A percentile compares a stretch with the other conserved stretches of the same genome.
Evolutionary conservation across 1,140 invertebrate species (phyloP).

Genomic region (Pseudomyrmex cubaensis): DNA sequence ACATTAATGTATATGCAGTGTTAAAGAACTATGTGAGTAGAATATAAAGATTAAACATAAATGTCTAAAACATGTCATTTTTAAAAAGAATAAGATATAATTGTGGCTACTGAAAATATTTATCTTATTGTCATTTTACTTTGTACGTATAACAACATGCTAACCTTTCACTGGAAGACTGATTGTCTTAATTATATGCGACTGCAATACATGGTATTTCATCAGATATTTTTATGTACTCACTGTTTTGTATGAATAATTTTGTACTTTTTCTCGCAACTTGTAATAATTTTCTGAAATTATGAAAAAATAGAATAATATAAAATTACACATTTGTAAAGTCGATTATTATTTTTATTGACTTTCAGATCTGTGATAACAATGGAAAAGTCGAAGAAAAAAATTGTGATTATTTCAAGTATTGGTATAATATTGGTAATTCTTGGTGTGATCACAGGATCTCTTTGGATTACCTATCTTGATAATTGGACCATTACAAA

Average conservation of each 20-base stretch:
- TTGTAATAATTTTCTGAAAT: neutral
- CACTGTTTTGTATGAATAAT: neutral
- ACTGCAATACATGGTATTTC: neutral
- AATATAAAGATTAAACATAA: no score
- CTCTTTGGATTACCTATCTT: conserved; percentile 74
- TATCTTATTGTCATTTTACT: no score
- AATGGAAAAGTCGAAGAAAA: conserved; percentile 69
- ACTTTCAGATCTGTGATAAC: conserved; percentile 44
- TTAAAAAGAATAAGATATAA: no score
- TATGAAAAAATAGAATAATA: neutral
- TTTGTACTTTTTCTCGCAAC: neutral
- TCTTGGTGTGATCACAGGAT: conserved; percentile 70
- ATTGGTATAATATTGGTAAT: conserved; percentile 68
- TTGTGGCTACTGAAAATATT: no score
- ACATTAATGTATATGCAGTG: no score
- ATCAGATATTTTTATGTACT: neutral
- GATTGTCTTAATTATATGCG: no score
- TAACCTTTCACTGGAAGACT: no score
- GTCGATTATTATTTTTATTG: no score
- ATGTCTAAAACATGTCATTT: no score
- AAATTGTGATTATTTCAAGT: conserved; percentile 66
- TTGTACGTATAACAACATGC: no score
- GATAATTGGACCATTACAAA: conserved; percentile 69
- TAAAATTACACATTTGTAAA: neutral
- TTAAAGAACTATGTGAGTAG: no score